Evolutionary conservation across 2,797 vertebrate species (phyloP).

Genomic region (Poecilia wingei): DNA sequence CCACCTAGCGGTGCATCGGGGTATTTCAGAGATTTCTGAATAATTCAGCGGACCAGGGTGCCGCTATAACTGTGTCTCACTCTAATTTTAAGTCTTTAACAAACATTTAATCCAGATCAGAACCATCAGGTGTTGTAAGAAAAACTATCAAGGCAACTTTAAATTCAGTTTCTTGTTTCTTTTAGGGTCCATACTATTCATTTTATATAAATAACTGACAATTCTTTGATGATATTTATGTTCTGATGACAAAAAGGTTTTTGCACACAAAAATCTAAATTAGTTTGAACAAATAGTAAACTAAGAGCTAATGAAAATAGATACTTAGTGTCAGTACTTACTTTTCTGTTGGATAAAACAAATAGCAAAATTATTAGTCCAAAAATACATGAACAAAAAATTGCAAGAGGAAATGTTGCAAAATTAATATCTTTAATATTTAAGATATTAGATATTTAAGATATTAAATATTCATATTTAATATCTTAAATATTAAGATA

Average conservation of each 20-base stretch:
- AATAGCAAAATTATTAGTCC: neutral
- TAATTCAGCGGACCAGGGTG: neutral
- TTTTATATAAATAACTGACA: neutral
- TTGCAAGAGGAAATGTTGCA: too few relatives aligned
- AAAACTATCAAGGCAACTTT: neutral
- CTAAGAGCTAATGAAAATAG: neutral
- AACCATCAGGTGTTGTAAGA: neutral
- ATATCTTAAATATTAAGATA: too few relatives aligned
- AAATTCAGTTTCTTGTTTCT: neutral
- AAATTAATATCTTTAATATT: too few relatives aligned
- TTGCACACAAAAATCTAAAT: neutral
- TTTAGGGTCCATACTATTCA: neutral
- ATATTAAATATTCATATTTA: too few relatives aligned
- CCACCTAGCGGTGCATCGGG: constrained; percentile 83
- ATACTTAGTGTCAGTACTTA: neutral
- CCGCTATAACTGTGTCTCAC: neutral
- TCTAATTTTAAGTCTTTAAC: neutral
- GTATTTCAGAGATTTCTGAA: neutral
- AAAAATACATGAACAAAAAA: too few relatives aligned
- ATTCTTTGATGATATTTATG: neutral
- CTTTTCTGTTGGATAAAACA: neutral
- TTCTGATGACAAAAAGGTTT: neutral
- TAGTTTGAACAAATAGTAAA: neutral
- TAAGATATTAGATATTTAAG: too few relatives aligned
- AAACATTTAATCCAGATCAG: neutral